phyloP scores from a whole-genome alignment of 2,113 vertebrate species.

The Alligator mississippiensis region DNA sequence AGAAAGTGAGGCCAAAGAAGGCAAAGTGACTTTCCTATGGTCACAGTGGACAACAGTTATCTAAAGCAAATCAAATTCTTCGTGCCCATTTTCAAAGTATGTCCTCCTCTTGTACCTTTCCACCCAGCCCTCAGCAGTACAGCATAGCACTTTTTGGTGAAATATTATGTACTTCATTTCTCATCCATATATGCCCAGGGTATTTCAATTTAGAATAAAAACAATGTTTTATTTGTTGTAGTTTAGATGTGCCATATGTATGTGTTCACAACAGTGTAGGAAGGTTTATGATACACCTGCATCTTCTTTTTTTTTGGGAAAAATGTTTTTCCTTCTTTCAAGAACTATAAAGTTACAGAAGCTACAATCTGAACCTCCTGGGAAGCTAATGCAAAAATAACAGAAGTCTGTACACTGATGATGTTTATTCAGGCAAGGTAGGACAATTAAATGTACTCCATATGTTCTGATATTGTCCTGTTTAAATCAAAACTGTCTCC shows the following conservation, averaged over 20 bases:
- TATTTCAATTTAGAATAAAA: slow-evolving; percentile 29
- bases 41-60: neutral
- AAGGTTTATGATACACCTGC: slow-evolving; percentile 63
- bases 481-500: slow-evolving; percentile 73
- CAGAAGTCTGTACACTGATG: slow-evolving; percentile 62
- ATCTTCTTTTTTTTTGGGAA: slow-evolving; percentile 63
- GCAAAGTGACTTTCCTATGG: too few species aligned
- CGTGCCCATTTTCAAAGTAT: neutral
- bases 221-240: slow-evolving; percentile 32
- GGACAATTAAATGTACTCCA: slow-evolving; percentile 73
- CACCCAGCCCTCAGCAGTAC: neutral
- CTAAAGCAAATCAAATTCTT: neutral
- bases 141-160: neutral
- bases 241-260: slow-evolving; percentile 9
- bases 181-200: neutral
- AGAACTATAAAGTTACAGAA: slow-evolving; percentile 49
- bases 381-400: slow-evolving; percentile 59
- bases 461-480: slow-evolving; percentile 70
- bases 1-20: too few species aligned
- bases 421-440: slow-evolving; percentile 64
- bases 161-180: slow-evolving; percentile 19
- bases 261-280: slow-evolving; percentile 34
- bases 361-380: slow-evolving; percentile 36
- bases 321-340: slow-evolving; percentile 50
- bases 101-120: neutral